Percentiles rank a stretch among this genome's conserved stretches.
Conservation (phyloP, 2,888 invertebrate species). For the Parelbella ahira region DNA sequence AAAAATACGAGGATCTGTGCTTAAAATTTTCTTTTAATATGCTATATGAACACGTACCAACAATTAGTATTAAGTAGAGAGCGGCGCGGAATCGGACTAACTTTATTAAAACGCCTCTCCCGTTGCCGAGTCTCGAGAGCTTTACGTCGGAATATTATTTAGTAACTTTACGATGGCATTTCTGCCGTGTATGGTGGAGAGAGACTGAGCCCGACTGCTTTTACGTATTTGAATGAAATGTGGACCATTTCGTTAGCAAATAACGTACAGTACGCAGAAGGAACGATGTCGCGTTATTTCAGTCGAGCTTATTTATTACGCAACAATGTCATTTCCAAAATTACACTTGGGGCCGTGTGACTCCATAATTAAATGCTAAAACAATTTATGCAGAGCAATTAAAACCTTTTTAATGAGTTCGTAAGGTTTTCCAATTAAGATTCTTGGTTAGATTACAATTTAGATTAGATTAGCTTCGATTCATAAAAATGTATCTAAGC, state of each 20-base stretch:
- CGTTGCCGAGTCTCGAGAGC: slow-evolving; percentile 3
- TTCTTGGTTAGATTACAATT: neutral
- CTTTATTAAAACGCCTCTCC: slow-evolving; percentile 12
- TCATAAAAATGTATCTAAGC: neutral
- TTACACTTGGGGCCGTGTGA: slow-evolving; percentile 29
- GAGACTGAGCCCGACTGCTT: slow-evolving; percentile 7
- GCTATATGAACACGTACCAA: neutral
- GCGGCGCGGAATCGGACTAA: slow-evolving; percentile 8
- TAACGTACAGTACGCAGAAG: slow-evolving; percentile 8
- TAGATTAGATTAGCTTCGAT: slow-evolving; percentile 2
- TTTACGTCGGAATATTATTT: slow-evolving; percentile 13
- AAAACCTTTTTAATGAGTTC: slow-evolving; percentile 1
- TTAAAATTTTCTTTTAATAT: neutral
- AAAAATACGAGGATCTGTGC: too few relatives aligned
- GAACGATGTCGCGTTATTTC: slow-evolving; percentile 28
- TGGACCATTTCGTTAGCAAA: slow-evolving; percentile 29
- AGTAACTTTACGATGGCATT: slow-evolving; percentile 15
- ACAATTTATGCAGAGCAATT: slow-evolving; percentile 8
- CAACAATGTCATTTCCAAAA: slow-evolving; percentile 31
- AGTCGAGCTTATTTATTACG: slow-evolving; percentile 29
- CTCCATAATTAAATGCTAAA: slow-evolving; percentile 21
- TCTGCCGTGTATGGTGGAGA: slow-evolving; percentile 10
- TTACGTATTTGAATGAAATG: slow-evolving; percentile 32
- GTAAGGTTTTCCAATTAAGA: neutral
- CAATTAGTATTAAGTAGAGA: slow-evolving; percentile 5